Base-by-base conservation (phyloP, 2,113 vertebrate genomes). In the Ascaphus truei region DNA sequence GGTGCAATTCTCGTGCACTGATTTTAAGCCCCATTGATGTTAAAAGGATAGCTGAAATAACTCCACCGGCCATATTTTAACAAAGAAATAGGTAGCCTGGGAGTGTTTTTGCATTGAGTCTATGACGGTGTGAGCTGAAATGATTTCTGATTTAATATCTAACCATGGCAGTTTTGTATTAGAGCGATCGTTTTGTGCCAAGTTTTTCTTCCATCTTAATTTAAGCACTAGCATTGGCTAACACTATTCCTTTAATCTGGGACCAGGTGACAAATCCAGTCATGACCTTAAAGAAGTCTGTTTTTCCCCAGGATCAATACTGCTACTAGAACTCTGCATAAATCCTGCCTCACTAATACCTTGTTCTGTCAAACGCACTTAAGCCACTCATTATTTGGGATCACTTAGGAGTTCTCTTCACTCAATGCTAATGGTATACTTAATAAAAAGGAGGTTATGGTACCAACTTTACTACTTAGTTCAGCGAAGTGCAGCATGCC, bases 361-460 rank as follows among this genome's bases (percentile, higher is more conserved):
- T n/a, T n/a, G n/a, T n/a, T n/a, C n/a, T n/a, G n/a, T 47, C 30
- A 58, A 45, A 59, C 30, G 55, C 66, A 68, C 55, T 59, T 59
- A 59, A 50, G 55, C 11, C 23, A 8, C 43, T 48, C 55, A 50
- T 68, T 68, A 59, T 68, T 68, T 59, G 50, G 5, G n/a, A 18
- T 16, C 48, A 9, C 29, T 23, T 3, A 47, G 23, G 20, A 3
- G 6, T 8, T 48, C 51, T 55, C 16, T 51, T 7, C 22, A 18
- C n/a, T 27, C 5, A 20, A 59, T 48, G 15, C 13, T 68, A 48
- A 59, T 27, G 13, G 15, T 55, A 31, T 43, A 41, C 53, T 43
- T 22, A 25, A 33, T 56, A 33, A 39, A 30, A 25, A 23, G 16
- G 23, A 22, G 1, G 34, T 27, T 52, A 13, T 22, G 27, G 31